Percentiles rank a stretch among this genome's conserved stretches.
These are phyloP conservation scores for Sander lucioperca DNA, from an alignment of 2,113 vertebrate genomes.

Conservation along the genomic window DNA sequence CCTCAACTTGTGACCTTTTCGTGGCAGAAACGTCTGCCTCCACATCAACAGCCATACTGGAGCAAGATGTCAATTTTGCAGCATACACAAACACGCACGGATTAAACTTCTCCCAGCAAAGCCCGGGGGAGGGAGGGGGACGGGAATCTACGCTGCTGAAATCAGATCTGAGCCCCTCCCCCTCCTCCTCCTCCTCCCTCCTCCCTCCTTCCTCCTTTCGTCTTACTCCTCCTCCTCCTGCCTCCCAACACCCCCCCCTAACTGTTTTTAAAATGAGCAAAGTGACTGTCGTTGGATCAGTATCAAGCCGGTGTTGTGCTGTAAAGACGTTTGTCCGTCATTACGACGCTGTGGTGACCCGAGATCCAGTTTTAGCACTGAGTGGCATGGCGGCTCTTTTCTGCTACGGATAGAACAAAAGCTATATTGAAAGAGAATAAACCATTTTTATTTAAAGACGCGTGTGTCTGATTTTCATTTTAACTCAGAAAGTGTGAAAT, in stretches of 20 bases:
- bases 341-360: slow-evolving; percentile 73
- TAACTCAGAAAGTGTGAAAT: not conserved
- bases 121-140: slow-evolving; percentile 9
- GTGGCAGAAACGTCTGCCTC: slow-evolving; percentile 82
- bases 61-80: slow-evolving; percentile 81
- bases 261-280: slow-evolving; percentile 70
- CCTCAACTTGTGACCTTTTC: slow-evolving; percentile 85
- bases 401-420: slow-evolving; percentile 84
- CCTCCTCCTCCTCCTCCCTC: not conserved
- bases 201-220: not conserved
- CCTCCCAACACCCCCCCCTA: slow-evolving; percentile 9
- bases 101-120: slow-evolving; percentile 71
- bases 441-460: slow-evolving; percentile 82
- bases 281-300: slow-evolving; percentile 76
- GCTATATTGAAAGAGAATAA: slow-evolving; percentile 86
- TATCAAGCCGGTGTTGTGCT: slow-evolving; percentile 70
- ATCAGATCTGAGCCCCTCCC: slow-evolving; percentile 30
- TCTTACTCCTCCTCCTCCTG: not conserved
- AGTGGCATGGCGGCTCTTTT: slow-evolving; percentile 82
- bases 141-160: slow-evolving; percentile 45
- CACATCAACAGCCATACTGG: slow-evolving; percentile 85
- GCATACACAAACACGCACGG: slow-evolving; percentile 69
- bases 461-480: slow-evolving; percentile 33
- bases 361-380: slow-evolving; percentile 82
- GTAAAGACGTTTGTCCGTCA: slow-evolving; percentile 74